Base-by-base conservation (phyloP, 2,888 invertebrate species). In the Pecten maximus region DNA sequence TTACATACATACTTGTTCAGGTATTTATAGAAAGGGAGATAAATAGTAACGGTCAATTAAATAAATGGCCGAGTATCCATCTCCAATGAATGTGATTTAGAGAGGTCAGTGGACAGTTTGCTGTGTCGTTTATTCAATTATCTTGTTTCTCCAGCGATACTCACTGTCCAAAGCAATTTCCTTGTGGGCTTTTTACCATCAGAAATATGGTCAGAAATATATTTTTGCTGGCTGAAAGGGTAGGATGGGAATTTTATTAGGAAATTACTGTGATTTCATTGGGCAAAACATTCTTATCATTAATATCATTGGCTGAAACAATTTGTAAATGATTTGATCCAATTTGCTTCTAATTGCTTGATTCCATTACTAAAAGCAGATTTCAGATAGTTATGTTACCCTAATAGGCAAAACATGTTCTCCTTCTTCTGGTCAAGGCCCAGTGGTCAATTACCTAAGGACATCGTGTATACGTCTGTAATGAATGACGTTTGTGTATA, bases 151-250 rank as follows among this genome's bases (percentile, higher is more conserved):
- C 35, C 10, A 35, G 74, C 74, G 12, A 74, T 28, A 74, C 23
- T 74, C 74, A 15, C 74, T 74, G 74, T 74, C 74, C 74, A 74
- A 74, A 74, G 23, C 74, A 8, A 74, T 74, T 74, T 74, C 74
- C 74, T 74, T 15, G 35, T 35, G 35, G 35, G 74, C 74, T 74
- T 74, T 74, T 74, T 74, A 74, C 74, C 74, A 74, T 74, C 28
- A 74, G 10, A 74, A 74, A 74, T 74, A 2, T 35, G 6, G 35
- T 74, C 28, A 74, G 10, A 74, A 74, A 74, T 74, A 2, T 35
- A 4, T 74, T 74, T n/a, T 54, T 54, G n/a, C 23, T 74, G 74
- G 44, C 28, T 23, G 23, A 74, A 54, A 74, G 60, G n/a, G n/a
- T 28, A 28, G 1, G 74, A 74, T 74, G 74, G 28, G 28, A 74